phyloP scores from a whole-genome alignment of 1,140 invertebrate species.

The Drosophila sturtevanti region DNA sequence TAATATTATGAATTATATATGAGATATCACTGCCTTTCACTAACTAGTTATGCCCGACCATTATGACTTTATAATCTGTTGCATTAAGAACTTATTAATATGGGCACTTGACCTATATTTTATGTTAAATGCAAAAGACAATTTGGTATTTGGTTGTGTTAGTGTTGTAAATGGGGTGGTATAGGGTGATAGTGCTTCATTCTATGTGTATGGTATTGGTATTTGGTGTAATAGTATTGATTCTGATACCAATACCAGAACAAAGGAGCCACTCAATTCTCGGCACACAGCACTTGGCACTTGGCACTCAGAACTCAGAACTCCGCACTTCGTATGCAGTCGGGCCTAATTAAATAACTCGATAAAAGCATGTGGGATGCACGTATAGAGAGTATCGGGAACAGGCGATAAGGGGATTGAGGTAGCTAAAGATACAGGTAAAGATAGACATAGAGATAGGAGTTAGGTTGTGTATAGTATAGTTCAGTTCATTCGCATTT shows the following conservation, averaged over 20 bases:
- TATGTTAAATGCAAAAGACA: conserved; percentile 28
- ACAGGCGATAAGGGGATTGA: conserved; percentile 2
- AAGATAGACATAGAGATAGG: conserved; percentile 1
- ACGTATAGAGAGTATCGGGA: conserved; percentile 2
- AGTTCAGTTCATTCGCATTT: conserved; percentile 70
- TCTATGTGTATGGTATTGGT: too few species aligned
- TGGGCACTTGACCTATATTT: conserved; percentile 59
- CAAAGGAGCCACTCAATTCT: not conserved
- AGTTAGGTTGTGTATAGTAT: too few species aligned
- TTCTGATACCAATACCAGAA: conserved; percentile 15
- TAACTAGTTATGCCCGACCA: conserved; percentile 4
- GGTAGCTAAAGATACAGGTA: conserved; percentile 12
- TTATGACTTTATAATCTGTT: conserved; percentile 51
- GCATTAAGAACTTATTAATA: conserved; percentile 57
- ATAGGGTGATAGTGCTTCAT: not conserved
- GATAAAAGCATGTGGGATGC: conserved; percentile 40
- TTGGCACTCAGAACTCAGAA: conserved; percentile 18
- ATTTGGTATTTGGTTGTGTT: conserved; percentile 31
- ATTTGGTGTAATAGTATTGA: conserved; percentile 5
- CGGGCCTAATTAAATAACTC: conserved; percentile 61
- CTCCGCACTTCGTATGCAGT: conserved; percentile 16
- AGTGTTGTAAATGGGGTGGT: not conserved
- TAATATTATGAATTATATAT: conserved; percentile 41
- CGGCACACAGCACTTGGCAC: conserved; percentile 6
- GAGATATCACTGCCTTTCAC: conserved; percentile 11